Base-by-base conservation (phyloP, 2,797 vertebrate species). In the Artibeus lituratus region DNA sequence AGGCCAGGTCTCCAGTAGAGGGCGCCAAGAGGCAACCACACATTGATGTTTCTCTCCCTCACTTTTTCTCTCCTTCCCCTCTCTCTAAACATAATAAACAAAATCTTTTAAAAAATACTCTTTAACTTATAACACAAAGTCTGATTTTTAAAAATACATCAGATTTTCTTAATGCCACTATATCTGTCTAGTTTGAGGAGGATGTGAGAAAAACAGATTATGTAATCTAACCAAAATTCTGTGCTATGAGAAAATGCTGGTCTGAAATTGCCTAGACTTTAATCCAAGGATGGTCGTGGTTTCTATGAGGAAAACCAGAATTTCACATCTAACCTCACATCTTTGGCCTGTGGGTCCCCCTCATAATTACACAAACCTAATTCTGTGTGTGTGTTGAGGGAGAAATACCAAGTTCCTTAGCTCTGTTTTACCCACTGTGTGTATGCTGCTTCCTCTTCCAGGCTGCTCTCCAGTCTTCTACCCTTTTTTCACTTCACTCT, bases 381-480 rank as follows among this genome's bases (percentile, higher is more conserved):
- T 29, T 65, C 39, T 10, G 26, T 37, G 10, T 55, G 39, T 77
- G 19, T n/a, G 24, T 12, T 90, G 59, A 53, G 19, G 10, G 22
- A 57, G 4, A 94, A 44, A 29, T 35, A 21, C 2, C 11, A 24
- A 57, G 7, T 12, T 9, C 5, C 0, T 22, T 42, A 65, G 32
- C 3, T 51, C 26, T 39, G 39, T 37, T 44, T 19, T 29, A n/a
- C 1, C 21, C 10, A 2, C 12, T 76, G 6, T 42, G 5, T 26
- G 12, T 22, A 19, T 3, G 0, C 0, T 15, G 1, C 2, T 35
- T 47, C 3, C 6, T 22, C 39, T 53, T 83, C 12, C 15, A 26
- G 4, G 2, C 18, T 19, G 8, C 8, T 47, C 3, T 91, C 24
- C 18, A 7, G 8, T 0, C 1, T 4, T 9, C 22, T 29, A 4